Evolutionary conservation across 1,140 invertebrate genomes (phyloP), one percentile per base, ranked within the genome.

Genomic region (Monomorium pharaonis): DNA sequence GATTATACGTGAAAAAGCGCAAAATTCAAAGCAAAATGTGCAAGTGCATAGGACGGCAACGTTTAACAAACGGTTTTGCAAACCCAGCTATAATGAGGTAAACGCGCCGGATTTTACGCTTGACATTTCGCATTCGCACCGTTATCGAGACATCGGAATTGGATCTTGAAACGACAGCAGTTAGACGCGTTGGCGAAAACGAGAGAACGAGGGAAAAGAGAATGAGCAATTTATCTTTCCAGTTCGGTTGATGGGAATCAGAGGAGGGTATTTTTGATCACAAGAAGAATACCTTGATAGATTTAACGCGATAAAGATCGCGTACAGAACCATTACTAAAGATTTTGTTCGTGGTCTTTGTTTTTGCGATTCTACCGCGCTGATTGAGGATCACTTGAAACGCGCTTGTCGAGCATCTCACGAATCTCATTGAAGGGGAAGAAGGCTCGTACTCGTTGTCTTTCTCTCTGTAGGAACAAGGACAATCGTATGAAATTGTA

Each of bases 301-400:
- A 74, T 74, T 81, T 83, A 72, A 74, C 37, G 63, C 21, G 27
- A 83, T 24, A n/a, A 44, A 80, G 62, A 42, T 69, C 33, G 30
- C 62, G 16, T 42, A 67, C 27, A 56, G 37, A 49, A 54, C 44
- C 16, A 42, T 24, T 21, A 6, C 9, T 80, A 24, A 14, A n/a
- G 21, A 30, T n/a, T 67, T 42, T 18, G n/a, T 67, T 67, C 24
- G 44, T 37, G 30, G 14, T 51, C 44, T 83, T 74, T 83, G 67
- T 83, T 74, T 42, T 47, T 47, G 16, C 37, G n/a, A 74, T 30
- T 83, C 33, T 44, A 74, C 37, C 24, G 9, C 51, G n/a, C 37
- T 83, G 67, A 83, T 74, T 81, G 51, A 83, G 24, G 24, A 83
- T 83, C 37, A 83, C 51, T 83, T n/a, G 65, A 70, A 70, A 70